Percentiles rank a stretch among this genome's conserved stretches.
These are phyloP conservation scores for Xerus inauris DNA, from an alignment of 2,113 vertebrate genomes.

Conservation along the genomic window DNA sequence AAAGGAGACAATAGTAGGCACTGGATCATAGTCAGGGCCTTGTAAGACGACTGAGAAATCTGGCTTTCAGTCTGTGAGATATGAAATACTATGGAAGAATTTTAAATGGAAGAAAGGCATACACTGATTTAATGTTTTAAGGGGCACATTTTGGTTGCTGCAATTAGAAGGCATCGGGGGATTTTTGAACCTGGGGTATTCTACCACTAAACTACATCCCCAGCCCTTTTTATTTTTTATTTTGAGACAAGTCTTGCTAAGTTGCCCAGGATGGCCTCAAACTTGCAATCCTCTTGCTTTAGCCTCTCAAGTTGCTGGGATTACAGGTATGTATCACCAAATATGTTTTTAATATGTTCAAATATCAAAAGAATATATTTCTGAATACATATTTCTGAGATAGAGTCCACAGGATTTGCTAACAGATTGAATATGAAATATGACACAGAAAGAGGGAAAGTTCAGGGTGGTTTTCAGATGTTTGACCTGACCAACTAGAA, in stretches of 20 bases:
- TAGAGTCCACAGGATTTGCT: background rate
- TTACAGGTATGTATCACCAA: no score
- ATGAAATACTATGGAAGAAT: background rate
- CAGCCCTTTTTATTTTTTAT: no score
- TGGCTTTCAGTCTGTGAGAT: background rate
- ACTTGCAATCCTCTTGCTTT: no score
- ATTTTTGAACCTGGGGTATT: no score
- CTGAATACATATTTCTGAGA: background rate
- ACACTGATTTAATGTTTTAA: background rate
- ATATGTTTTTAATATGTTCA: no score
- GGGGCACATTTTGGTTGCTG: background rate
- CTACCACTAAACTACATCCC: no score
- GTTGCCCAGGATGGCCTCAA: no score
- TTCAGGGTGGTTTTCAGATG: background rate
- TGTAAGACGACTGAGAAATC: background rate
- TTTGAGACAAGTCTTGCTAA: no score
- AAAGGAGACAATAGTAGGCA: background rate
- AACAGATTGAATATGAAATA: background rate
- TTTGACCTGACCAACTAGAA: constrained; percentile 1
- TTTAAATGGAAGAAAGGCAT: background rate
- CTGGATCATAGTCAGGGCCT: background rate
- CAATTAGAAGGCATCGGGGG: background rate
- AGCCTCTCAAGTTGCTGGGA: no score
- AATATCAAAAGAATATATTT: no score
- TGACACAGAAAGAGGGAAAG: background rate